Base-by-base conservation (phyloP, 2,797 vertebrate species). In the Xenopus petersii region DNA sequence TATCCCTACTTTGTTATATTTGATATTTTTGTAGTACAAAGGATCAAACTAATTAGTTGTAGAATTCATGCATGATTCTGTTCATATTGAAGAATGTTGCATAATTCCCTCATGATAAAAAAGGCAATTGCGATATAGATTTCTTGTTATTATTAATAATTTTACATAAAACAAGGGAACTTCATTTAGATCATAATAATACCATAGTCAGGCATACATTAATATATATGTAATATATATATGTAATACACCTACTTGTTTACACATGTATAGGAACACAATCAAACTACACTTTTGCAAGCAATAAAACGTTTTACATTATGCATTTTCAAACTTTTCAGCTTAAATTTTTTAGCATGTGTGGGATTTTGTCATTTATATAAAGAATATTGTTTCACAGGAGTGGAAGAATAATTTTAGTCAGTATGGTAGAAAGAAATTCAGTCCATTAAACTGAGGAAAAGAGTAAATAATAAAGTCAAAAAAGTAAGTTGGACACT, bases 11-110 rank as follows among this genome's bases (percentile, higher is more conserved):
- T 51, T 51, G 11, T 4, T 4, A 36, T 6, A 36, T 6, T 4
- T 74, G 47, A 81, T 58, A 73, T 85, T 86, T 65, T 81, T 71
- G 62, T 75, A 61, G 64, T 63, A 82, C 36, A 82, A 72, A 82
- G 10, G 60, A 74, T 77, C 72, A 64, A 86, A 68, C 36, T 86
- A 82, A 87, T 87, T 85, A 85, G 73, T 48, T 84, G 59, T 10
- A 81, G 10, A 79, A 82, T 0, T 0, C 51, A 86, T 81, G 72
- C 58, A 89, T 82, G 8, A 80, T 78, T 54, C 70, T 81, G 42
- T 74, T 88, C 60, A 58, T 80, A 80, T 86, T 81, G 79, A 65
- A 82, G 71, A 81, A 77, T 24, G 86, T 81, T 83, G 60, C 74
- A 76, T 85, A 77, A 79, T 82, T 26, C 0, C 75, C 70, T 36